Evolutionary conservation across 2,797 vertebrate genomes (phyloP), one percentile per base, ranked within the genome.

Genomic region (Pelochelys cantorii): DNA sequence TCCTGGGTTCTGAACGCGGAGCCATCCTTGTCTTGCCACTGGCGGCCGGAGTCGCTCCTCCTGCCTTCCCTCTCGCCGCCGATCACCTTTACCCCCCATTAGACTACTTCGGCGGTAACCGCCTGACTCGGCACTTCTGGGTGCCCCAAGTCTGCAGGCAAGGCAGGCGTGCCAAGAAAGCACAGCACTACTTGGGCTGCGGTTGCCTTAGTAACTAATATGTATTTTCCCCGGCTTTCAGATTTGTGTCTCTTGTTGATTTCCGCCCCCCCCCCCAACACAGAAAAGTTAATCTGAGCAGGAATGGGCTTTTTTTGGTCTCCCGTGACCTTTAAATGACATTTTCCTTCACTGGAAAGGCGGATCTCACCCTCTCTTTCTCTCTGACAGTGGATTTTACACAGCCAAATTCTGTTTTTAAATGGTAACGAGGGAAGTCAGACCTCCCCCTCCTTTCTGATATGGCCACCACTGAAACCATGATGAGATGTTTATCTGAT

Each of bases 201-300:
- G 1, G 98, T 98, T 98, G 97, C 98, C 98, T 96, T 98, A 98
- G 98, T 97, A 98, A 98, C 98, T 96, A 95, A 95, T 83, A 91
- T 93, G 95, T 93, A 89, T 96, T 97, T 96, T 65, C 89, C 86
- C 94, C 84, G 59, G 79, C 88, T 95, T 93, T 90, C 74, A 68
- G 90, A 84, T 95, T 89, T 86, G 82, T 95, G 90, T 90, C 95
- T 93, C 88, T 89, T 91, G 59, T 79, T 78, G 90, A 56, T 91
- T 92, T 91, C 93, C 31, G n/a, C 42, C 8, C 42, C 8, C 42
- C 7, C 14, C 52, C 88, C 92, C 57, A 52, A 71, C 54, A 12
- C 2, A 17, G 56, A 88, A 95, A 85, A 97, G 95, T 97, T 96
- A 90, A 94, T 91, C 34, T 91, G 65, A 89, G 86, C 84, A 22